Evolutionary conservation across 1,140 invertebrate species (phyloP), one percentile per base, ranked within the genome.

Genomic region (Drosophila guanche): DNA sequence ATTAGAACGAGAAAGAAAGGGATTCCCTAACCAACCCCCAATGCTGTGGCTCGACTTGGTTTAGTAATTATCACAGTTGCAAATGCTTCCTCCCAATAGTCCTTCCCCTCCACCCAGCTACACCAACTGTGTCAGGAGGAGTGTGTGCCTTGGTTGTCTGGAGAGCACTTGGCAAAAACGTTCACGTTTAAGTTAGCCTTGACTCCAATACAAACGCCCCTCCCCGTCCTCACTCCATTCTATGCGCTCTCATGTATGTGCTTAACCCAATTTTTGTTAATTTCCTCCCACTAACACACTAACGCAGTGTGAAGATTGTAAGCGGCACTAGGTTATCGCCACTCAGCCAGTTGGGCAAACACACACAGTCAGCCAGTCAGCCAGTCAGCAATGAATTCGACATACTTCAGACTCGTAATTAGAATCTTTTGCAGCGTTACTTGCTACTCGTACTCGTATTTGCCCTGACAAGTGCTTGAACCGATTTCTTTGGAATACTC

Each of bases 201-300:
- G 74, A 78, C 65, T 88, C 51, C 68, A 48, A 77, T 81, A 66
- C 53, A 63, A 48, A 46, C 52, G 60, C 42, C 23, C 16, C 27
- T 7, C 27, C 46, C 50, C 41, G 27, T 8, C 52, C 52, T 10
- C 41, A 14, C 54, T 37, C 12, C 33, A 8, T 4, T 12, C 25
- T 43, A 46, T 29, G 50, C 43, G 22, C 61, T 33, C 51, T 33
- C 58, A 62, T 52, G 43, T 60, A 43, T 56, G 57, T 66, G 43
- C 68, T 85, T 85, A 88, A 85, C 81, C 83, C 81, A 86, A 88
- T 81, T 85, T 85, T 70, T 77, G 58, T 68, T 61, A 68, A 76
- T 84, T 73, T 79, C 55, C 51, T n/a, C 54, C 48, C 41, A 37
- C 61, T 56, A 73, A 37, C 46, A 41, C 47, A 37, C 61, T 56